Evolutionary conservation across 2,888 invertebrate species (phyloP).

Genomic region (Parnassius glacialis): DNA sequence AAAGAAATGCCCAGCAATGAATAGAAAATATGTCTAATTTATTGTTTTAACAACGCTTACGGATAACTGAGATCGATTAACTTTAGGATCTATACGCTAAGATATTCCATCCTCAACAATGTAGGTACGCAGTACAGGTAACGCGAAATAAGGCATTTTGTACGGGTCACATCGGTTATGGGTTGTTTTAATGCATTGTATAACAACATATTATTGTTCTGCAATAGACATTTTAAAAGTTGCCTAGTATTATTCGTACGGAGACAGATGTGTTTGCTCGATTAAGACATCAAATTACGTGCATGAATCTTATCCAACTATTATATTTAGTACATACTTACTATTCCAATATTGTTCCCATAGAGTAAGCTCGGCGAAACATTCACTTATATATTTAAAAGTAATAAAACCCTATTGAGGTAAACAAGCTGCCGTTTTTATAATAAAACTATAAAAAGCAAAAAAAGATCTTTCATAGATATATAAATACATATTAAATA

Average conservation of each 20-base stretch:
- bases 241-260: conserved; percentile 27
- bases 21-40: conserved; percentile 53
- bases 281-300: conserved; percentile 45
- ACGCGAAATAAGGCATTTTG: conserved; percentile 77
- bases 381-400: conserved; percentile 41
- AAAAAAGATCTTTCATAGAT: conserved; percentile 13
- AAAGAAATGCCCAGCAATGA: conserved; percentile 44
- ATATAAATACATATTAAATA: conserved; percentile 21
- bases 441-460: conserved; percentile 17
- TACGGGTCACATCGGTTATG: conserved; percentile 45
- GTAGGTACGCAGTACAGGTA: conserved; percentile 75
- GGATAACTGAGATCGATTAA: conserved; percentile 76
- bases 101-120: conserved; percentile 63
- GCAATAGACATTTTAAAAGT: conserved; percentile 33
- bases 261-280: conserved; percentile 46
- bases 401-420: conserved; percentile 47
- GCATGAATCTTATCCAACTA: conserved; percentile 50
- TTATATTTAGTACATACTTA: conserved; percentile 39
- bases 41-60: conserved; percentile 68
- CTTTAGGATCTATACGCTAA: conserved; percentile 71
- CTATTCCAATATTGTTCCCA: conserved; percentile 76
- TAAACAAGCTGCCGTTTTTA: conserved; percentile 66
- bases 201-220: conserved; percentile 30
- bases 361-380: conserved; percentile 75
- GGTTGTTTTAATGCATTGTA: conserved; percentile 45